phyloP scores from a whole-genome alignment of 2,113 vertebrate genomes.

The Capricornis sumatraensis region DNA sequence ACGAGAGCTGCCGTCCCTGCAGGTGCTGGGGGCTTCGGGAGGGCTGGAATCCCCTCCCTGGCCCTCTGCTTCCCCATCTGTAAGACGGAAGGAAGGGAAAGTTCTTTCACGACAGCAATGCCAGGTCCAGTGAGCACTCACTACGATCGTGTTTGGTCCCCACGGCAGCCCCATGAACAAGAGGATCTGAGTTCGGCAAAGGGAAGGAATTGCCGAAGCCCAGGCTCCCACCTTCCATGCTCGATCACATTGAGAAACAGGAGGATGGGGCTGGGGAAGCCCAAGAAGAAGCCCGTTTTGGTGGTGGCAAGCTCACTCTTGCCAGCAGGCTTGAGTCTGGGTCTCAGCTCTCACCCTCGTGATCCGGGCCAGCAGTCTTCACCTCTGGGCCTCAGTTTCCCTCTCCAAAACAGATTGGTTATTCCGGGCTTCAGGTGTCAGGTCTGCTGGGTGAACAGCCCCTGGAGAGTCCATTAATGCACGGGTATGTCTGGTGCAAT shows the following conservation, averaged over 20 bases:
- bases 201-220: neutral
- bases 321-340: neutral
- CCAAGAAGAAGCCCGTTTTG: neutral
- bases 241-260: neutral
- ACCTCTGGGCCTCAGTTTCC: neutral
- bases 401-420: neutral
- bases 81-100: neutral
- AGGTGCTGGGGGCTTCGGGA: neutral
- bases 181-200: neutral
- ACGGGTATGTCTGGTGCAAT: neutral
- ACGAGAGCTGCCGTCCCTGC: neutral
- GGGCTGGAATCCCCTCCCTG: neutral
- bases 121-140: neutral
- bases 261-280: neutral
- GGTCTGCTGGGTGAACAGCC: neutral
- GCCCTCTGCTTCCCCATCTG: neutral
- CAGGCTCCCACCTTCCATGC: rapidly evolving
- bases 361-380: neutral
- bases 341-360: neutral
- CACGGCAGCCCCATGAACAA: neutral
- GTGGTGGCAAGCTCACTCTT: neutral
- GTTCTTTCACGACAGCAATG: neutral
- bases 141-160: neutral
- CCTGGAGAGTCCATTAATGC: neutral
- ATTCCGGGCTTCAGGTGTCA: neutral